Evolutionary conservation across 2,113 vertebrate genomes (phyloP).

Genomic region (Saguinus imperator): DNA sequence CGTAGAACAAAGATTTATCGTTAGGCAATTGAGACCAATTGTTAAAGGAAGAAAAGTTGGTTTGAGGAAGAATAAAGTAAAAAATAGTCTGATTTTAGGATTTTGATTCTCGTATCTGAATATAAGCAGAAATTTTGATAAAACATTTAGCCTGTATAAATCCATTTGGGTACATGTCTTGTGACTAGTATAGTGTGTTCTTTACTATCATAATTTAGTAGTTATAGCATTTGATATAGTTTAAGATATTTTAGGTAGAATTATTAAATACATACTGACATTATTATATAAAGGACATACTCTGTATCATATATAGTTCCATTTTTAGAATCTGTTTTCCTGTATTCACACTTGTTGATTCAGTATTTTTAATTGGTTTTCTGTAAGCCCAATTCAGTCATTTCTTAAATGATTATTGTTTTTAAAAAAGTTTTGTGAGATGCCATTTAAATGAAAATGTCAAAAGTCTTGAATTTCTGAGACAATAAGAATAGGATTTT

Average conservation of each 20-base stretch:
- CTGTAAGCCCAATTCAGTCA: background rate
- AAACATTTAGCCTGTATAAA: background rate
- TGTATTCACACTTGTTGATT: background rate
- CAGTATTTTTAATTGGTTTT: background rate
- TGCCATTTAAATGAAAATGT: background rate
- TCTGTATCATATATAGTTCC: background rate
- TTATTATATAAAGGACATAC: background rate
- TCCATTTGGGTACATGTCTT: background rate
- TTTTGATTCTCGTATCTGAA: constrained; percentile 15
- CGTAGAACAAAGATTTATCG: background rate
- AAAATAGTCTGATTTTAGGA: background rate
- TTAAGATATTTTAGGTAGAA: background rate
- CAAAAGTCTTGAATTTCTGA: background rate
- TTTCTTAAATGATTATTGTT: background rate
- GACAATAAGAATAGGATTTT: background rate
- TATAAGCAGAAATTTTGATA: background rate
- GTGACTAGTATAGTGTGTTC: background rate
- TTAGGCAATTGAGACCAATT: background rate
- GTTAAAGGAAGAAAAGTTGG: background rate
- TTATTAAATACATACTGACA: background rate
- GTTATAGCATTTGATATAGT: background rate
- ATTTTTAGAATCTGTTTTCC: constrained; percentile 17
- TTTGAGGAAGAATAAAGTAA: background rate
- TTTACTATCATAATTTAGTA: background rate
- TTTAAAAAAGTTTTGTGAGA: background rate